Conservation (phyloP, 2,888 invertebrate species). For the Maniola hyperantus region DNA sequence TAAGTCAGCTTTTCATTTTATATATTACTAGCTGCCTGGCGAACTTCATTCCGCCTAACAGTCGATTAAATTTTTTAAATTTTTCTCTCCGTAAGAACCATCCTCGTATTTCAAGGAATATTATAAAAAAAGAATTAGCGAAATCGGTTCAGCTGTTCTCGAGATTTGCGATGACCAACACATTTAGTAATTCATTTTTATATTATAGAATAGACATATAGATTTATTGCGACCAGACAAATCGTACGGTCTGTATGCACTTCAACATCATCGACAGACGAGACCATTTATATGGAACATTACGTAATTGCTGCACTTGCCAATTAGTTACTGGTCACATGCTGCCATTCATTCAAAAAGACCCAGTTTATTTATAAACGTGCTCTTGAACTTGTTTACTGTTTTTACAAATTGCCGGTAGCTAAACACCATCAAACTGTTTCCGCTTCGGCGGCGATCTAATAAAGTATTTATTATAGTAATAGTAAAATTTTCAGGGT, state of each 20-base stretch:
- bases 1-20: no score
- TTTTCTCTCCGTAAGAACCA: no score
- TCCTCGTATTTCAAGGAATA: no score
- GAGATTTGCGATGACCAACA: no score
- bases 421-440: conserved; percentile 44
- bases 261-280: conserved; percentile 17
- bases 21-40: no score
- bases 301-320: conserved; percentile 55
- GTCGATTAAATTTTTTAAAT: no score
- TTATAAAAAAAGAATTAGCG: no score
- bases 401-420: conserved; percentile 52
- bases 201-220: no score
- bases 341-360: conserved; percentile 55
- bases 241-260: conserved; percentile 14
- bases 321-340: conserved; percentile 56
- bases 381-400: conserved; percentile 70
- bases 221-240: background rate
- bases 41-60: no score
- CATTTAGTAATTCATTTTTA: no score
- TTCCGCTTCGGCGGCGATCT: conserved; percentile 52
- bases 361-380: conserved; percentile 53
- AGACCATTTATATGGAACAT: conserved; percentile 53
- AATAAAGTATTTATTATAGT: conserved; percentile 35
- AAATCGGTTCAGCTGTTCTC: no score
- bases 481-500: no score